Conservation (phyloP, 2,797 vertebrate species). For the Crocodylus rhombifer region DNA sequence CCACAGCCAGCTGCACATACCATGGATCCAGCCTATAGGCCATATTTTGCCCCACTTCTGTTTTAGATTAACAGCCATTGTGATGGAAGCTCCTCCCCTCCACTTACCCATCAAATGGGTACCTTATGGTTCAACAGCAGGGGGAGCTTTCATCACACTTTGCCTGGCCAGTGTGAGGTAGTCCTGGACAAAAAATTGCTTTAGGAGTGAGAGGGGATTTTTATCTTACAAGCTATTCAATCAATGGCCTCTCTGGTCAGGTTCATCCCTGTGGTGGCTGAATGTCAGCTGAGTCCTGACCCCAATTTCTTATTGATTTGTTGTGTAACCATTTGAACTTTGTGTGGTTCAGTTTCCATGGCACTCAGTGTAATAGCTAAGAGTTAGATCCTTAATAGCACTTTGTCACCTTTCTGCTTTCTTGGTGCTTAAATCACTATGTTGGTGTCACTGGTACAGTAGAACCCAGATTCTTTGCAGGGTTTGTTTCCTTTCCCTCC, state of each 20-base stretch:
- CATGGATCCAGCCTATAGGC: no score
- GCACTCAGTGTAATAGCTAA: not conserved
- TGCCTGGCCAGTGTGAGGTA: not conserved
- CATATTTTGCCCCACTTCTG: no score
- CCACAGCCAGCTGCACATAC: no score
- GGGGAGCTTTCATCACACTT: accelerated
- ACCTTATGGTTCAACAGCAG: not conserved
- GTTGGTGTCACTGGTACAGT: no score
- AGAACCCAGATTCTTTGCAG: no score
- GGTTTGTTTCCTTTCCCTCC: no score
- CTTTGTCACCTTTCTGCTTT: no score
- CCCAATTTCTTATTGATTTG: no score
- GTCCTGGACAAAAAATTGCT: not conserved
- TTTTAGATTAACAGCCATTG: not conserved
- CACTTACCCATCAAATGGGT: not conserved
- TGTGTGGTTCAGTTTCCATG: not conserved
- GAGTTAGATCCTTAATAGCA: no score
- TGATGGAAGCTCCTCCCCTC: not conserved
- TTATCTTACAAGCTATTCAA: not conserved
- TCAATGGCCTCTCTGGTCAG: not conserved
- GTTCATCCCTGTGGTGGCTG: not conserved
- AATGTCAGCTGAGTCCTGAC: accelerated
- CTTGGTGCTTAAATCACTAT: no score
- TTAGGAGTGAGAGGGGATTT: not conserved
- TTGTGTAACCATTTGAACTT: no score